Conservation (phyloP, 2,113 vertebrate genomes). For the Trinectes maculatus region DNA sequence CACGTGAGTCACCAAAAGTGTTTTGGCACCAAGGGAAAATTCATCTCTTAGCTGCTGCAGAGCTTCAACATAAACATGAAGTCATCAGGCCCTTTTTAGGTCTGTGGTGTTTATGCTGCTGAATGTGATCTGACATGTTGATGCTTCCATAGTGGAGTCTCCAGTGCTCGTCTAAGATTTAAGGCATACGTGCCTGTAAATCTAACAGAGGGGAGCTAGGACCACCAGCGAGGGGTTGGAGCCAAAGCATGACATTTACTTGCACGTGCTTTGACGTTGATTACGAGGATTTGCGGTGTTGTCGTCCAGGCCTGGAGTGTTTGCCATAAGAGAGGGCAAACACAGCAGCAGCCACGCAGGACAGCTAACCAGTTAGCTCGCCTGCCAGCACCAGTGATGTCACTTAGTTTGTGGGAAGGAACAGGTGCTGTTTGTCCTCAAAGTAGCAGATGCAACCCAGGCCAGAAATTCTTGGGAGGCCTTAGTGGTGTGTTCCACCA, state of each 20-base stretch:
- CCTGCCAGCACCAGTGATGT: conserved; percentile 37
- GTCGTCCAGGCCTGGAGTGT: conserved; percentile 17
- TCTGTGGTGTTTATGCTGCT: conserved; percentile 44
- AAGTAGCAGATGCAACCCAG: conserved; percentile 32
- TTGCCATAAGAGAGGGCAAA: conserved; percentile 37
- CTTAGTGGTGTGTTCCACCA: conserved; percentile 24
- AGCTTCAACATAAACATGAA: conserved; percentile 13
- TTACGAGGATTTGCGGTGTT: conserved; percentile 3
- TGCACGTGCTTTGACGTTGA: conserved; percentile 14
- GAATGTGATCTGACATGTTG: conserved; percentile 53
- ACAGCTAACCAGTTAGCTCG: conserved; percentile 16
- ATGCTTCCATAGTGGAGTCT: conserved; percentile 43
- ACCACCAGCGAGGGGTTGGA: neutral
- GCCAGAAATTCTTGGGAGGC: conserved; percentile 41
- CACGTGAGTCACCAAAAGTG: conserved; percentile 39
- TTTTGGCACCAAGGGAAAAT: conserved; percentile 29
- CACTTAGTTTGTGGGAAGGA: conserved; percentile 48
- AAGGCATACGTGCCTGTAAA: conserved; percentile 51
- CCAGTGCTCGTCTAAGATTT: conserved; percentile 13
- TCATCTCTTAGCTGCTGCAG: conserved; percentile 25
- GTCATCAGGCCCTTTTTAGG: conserved; percentile 36
- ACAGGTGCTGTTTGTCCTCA: conserved; percentile 68
- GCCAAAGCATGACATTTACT: conserved; percentile 46
- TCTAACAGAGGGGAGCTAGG: conserved; percentile 50
- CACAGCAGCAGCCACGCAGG: conserved; percentile 11